phyloP scores from a whole-genome alignment of 2,888 invertebrate genomes.

The Dicyrtomina minuta region DNA sequence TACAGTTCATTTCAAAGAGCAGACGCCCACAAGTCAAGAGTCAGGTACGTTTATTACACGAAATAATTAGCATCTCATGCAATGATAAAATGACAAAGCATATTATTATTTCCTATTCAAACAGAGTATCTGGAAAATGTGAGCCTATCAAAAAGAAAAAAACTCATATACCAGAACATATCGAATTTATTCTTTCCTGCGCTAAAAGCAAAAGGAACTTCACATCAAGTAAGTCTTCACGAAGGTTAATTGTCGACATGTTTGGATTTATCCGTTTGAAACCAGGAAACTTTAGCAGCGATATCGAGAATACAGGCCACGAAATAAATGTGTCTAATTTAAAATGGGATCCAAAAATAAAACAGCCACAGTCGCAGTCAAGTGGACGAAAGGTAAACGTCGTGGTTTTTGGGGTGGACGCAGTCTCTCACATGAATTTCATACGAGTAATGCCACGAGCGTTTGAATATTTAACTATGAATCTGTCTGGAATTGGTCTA shows the following conservation, averaged over 20 bases:
- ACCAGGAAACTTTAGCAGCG: neutral
- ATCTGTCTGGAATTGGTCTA: conserved; percentile 71
- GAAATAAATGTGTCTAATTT: too few species aligned
- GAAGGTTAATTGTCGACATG: conserved; percentile 8
- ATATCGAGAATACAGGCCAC: too few species aligned
- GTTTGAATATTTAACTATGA: conserved; percentile 62
- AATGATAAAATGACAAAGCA: too few species aligned
- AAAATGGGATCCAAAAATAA: too few species aligned
- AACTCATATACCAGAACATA: neutral
- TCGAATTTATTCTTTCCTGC: conserved; percentile 13
- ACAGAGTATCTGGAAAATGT: neutral
- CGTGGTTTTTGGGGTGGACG: conserved; percentile 78
- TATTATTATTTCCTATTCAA: too few species aligned
- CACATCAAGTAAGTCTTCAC: too few species aligned
- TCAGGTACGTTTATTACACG: neutral
- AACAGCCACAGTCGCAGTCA: too few species aligned
- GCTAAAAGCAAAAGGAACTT: too few species aligned
- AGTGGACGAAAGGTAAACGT: conserved; percentile 56
- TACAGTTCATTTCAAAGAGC: neutral
- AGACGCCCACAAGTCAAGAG: neutral
- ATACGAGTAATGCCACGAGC: conserved; percentile 80
- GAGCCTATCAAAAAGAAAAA: neutral
- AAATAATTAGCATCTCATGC: too few species aligned
- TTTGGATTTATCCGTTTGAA: neutral
- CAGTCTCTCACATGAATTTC: conserved; percentile 80